Conservation (phyloP, 92 coral and sea anemone species). For the Heteractis magnifica region DNA sequence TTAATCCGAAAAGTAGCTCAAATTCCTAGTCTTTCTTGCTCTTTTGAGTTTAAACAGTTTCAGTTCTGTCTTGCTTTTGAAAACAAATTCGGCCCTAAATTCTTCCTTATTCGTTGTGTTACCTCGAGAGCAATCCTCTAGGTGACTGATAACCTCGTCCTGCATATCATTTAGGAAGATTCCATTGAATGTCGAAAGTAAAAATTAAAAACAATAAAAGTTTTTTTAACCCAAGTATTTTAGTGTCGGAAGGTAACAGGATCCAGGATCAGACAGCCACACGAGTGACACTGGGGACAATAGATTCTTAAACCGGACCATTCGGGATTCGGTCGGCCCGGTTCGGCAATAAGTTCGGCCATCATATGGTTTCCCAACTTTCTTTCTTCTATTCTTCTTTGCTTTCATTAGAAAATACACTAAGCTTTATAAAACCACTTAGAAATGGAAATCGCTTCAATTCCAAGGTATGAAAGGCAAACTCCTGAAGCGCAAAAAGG, state of each 20-base stretch:
- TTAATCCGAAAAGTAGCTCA: not conserved
- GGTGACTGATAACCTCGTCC: not conserved
- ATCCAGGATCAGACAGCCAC: not conserved
- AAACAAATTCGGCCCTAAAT: not conserved
- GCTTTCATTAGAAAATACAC: not conserved
- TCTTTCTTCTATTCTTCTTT: not conserved
- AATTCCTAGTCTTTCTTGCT: not conserved
- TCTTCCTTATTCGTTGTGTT: not conserved
- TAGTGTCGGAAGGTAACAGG: slow-evolving; percentile 26
- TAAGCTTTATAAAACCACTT: too few relatives aligned
- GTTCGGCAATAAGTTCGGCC: not conserved
- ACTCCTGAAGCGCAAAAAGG: too few relatives aligned
- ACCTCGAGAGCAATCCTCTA: not conserved
- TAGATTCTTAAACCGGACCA: not conserved
- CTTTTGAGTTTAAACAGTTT: not conserved
- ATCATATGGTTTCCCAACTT: not conserved
- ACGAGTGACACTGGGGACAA: not conserved
- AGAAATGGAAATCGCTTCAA: too few relatives aligned
- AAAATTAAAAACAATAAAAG: not conserved
- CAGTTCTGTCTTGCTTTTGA: not conserved
- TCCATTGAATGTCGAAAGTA: not conserved
- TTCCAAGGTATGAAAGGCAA: too few relatives aligned
- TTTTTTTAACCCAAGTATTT: not conserved
- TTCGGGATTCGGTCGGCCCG: slow-evolving; percentile 11
- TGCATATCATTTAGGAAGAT: not conserved